These are phyloP conservation scores for Python bivittatus DNA, from an alignment of 2,113 vertebrate species.

Conservation along the genomic window DNA sequence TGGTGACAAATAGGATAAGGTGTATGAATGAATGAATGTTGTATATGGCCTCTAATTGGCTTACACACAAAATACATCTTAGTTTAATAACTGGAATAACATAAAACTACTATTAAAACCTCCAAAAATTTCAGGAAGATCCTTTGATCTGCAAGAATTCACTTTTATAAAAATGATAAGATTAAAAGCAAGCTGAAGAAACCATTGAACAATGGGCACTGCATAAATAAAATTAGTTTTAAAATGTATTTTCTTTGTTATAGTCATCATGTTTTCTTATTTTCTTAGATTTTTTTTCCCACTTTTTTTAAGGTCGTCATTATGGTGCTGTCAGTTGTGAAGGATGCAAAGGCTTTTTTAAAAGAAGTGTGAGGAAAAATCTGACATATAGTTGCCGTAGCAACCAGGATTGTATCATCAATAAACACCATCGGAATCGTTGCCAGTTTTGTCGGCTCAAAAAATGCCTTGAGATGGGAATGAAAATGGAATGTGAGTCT, in stretches of 20 bases:
- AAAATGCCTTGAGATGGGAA: constrained; percentile 98
- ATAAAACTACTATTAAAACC: neutral
- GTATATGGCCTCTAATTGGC: neutral
- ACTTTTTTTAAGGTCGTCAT: constrained; percentile 83
- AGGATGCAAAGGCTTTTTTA: constrained; percentile 99
- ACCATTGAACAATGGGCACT: neutral
- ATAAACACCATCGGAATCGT: constrained; percentile 98
- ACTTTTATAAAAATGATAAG: constrained; percentile 17
- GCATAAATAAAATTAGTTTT: constrained; percentile 21
- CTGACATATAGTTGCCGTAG: constrained; percentile 97
- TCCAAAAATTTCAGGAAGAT: neutral
- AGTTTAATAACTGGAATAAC: neutral
- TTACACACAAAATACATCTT: neutral
- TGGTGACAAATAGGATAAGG: neutral
- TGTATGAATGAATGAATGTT: neutral
- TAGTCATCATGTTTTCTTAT: constrained; percentile 29
- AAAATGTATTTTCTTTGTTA: constrained; percentile 4
- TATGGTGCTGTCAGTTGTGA: constrained; percentile 98
- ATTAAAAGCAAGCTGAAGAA: constrained; percentile 20
- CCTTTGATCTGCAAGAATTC: constrained; percentile 15
- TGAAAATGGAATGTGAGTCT: constrained; percentile 99
- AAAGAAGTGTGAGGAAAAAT: constrained; percentile 96
- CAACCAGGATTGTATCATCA: constrained; percentile 97
- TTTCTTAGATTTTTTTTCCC: neutral
- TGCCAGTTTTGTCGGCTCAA: constrained; percentile 96